Percentiles rank a stretch among this genome's conserved stretches.
phyloP scores from a whole-genome alignment of 2,797 vertebrate genomes.

The Acanthis flammea region DNA sequence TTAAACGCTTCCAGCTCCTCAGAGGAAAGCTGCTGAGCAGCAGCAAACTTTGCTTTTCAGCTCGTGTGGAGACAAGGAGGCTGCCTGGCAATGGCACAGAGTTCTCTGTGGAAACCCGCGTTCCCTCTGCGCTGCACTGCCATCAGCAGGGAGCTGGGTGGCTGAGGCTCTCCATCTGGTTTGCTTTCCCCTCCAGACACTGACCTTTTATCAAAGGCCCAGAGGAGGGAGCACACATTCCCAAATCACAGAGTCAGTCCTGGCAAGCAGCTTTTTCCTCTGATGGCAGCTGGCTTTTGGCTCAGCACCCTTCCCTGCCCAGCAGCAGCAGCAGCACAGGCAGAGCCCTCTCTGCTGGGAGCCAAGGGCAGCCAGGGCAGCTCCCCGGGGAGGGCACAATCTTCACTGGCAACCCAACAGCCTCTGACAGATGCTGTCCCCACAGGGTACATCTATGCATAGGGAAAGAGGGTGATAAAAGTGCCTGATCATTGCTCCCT shows the following conservation, averaged over 20 bases:
- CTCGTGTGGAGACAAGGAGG: fast-evolving
- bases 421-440: neutral
- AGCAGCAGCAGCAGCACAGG: neutral
- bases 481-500: slow-evolving; percentile 40
- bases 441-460: neutral
- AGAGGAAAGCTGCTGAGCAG: neutral
- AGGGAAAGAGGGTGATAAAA: slow-evolving; percentile 43
- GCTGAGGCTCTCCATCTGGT: neutral
- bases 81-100: neutral
- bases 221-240: neutral
- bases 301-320: neutral
- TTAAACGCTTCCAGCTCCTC: neutral
- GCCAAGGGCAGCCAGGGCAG: neutral
- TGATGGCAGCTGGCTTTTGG: neutral
- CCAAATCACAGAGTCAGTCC: fast-evolving
- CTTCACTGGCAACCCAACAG: neutral
- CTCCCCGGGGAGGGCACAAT: neutral
- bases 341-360: neutral
- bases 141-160: neutral
- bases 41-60: neutral
- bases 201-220: neutral
- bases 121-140: neutral
- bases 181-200: neutral
- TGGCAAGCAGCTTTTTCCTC: neutral
- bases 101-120: neutral